phyloP scores from a whole-genome alignment of 92 coral and sea anemone species.

The Porites lobata region DNA sequence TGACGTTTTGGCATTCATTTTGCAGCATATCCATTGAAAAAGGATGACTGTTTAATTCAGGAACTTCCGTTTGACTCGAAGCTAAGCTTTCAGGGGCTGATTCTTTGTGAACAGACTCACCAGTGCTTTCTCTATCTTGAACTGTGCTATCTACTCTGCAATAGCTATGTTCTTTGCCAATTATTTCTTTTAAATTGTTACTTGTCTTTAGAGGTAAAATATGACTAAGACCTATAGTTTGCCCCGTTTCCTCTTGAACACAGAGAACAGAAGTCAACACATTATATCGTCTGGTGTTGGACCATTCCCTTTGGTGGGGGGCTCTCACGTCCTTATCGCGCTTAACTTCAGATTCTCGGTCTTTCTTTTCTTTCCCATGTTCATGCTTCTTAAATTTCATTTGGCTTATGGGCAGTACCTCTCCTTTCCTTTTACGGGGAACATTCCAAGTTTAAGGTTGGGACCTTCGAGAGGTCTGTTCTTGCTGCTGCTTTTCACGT shows the following conservation, averaged over 20 bases:
- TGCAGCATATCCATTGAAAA: slow-evolving; percentile 3
- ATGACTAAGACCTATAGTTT: no score
- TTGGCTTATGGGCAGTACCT: slow-evolving; percentile 38
- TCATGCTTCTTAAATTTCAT: slow-evolving; percentile 47
- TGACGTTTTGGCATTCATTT: not conserved
- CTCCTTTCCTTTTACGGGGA: slow-evolving; percentile 60
- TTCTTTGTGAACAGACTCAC: not conserved
- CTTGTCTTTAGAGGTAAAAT: no score
- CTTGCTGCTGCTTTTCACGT: not conserved
- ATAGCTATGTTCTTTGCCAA: slow-evolving; percentile 32
- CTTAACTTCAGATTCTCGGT: not conserved
- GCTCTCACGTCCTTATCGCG: slow-evolving; percentile 45
- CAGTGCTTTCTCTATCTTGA: not conserved
- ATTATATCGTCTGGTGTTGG: no score
- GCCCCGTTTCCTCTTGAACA: no score
- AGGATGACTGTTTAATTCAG: not conserved
- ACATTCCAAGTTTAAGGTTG: not conserved
- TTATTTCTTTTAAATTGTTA: slow-evolving; percentile 9
- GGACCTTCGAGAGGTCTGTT: no score
- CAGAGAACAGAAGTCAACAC: no score
- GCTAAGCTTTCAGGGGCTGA: not conserved
- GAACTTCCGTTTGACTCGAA: slow-evolving; percentile 3
- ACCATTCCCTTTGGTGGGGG: slow-evolving; percentile 30
- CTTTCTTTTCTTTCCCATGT: slow-evolving; percentile 13
- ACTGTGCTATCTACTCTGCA: not conserved